phyloP scores from a whole-genome alignment of 2,888 invertebrate species.

The Brachyopa scutellaris region DNA sequence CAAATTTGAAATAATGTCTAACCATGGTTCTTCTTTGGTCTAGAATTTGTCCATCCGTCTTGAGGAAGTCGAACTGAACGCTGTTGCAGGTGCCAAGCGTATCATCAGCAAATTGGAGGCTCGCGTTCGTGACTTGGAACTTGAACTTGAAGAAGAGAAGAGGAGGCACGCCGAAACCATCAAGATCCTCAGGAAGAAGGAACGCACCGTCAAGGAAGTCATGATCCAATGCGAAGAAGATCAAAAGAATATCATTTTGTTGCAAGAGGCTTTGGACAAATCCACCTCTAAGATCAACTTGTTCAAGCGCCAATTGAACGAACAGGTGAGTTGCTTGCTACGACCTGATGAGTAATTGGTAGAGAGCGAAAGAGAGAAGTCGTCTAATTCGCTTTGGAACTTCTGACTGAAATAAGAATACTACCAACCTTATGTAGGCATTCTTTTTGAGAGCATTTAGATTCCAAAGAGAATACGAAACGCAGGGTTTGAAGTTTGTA shows the following conservation, averaged over 20 bases:
- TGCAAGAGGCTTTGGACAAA: slow-evolving; percentile 95
- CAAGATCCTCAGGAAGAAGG: slow-evolving; percentile 99
- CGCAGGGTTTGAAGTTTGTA: slow-evolving; percentile 22
- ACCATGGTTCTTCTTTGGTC: background rate
- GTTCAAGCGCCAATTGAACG: slow-evolving; percentile 97
- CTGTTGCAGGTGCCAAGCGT: slow-evolving; percentile 97
- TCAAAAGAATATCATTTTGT: slow-evolving; percentile 95
- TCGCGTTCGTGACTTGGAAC: slow-evolving; percentile 95
- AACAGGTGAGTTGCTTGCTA: slow-evolving; percentile 86
- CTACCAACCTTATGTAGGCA: background rate
- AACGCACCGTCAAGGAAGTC: slow-evolving; percentile 97
- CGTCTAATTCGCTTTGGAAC: slow-evolving; percentile 24
- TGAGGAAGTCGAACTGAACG: slow-evolving; percentile 98
- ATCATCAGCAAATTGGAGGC: slow-evolving; percentile 99
- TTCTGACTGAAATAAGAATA: background rate
- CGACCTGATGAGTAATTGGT: slow-evolving; percentile 1
- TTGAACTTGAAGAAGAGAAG: slow-evolving; percentile 98
- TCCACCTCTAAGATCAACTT: slow-evolving; percentile 92
- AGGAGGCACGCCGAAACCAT: slow-evolving; percentile 98
- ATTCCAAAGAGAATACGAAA: slow-evolving; percentile 8
- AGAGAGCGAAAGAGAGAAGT: background rate
- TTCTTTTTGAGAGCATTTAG: background rate
- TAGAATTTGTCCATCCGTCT: slow-evolving; percentile 94
- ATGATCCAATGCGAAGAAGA: slow-evolving; percentile 98
- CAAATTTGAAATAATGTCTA: no score